Base-by-base conservation (phyloP, 1,140 invertebrate genomes). In the Drosophila lacertosa region DNA sequence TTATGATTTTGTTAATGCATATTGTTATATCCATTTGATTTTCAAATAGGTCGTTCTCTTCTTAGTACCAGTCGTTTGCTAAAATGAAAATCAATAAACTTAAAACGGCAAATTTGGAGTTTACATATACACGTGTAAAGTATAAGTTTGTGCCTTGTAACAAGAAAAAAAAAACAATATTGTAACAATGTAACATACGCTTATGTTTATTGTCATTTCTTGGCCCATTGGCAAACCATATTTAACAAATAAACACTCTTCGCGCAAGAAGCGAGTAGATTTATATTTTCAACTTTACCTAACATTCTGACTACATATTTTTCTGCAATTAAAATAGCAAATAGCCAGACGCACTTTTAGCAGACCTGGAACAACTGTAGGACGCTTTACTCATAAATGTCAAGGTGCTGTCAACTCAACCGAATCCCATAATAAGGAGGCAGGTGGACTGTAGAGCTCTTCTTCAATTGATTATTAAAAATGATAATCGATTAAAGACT, bases 391-490 rank as follows among this genome's bases (percentile, higher is more conserved):
- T 81, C 74, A 81, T 81, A 88, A 86, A 86, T 71, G 63, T 88
- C 59, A 72, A 69, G 29, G 53, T 40, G 60, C 44, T 51, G 57
- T 77, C 69, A 59, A 40, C 18, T 58, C 15, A 13, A 53, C 11
- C 33, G 42, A 55, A 73, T 57, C 22, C 67, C 81, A 80, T 86
- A 80, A 69, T 53, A 45, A 62, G 69, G 53, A 20, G 6, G 37
- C 35, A 57, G 26, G 24, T 40, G 33, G 54, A 65, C 59, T 55
- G 47, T 37, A 39, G 62, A 76, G 47, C 47, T 66, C 58, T 40
- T 66, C 63, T 64, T 58, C 84, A 86, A 86, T 77, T 89, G 88
- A 89, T 90, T 90, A 90, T 90, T 89, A 90, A 90, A 90, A 90
- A 89, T 90, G 89, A 90, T 90, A 90, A 90, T 90, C 84, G 89